Conservation (phyloP, 2,888 invertebrate species). For the Dolomedes plantarius region DNA sequence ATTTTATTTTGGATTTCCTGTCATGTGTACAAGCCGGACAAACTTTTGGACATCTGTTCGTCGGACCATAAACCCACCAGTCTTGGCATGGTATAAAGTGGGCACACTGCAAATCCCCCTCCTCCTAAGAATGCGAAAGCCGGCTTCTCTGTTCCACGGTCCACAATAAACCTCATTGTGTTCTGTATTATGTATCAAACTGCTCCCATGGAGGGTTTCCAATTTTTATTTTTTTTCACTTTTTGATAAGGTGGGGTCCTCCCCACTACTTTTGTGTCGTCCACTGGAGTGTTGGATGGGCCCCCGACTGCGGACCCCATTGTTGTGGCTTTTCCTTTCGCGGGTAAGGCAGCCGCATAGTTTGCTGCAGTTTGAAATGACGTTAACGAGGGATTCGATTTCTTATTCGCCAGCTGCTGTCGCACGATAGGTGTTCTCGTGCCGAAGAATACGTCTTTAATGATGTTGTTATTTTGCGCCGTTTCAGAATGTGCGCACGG, state of each 20-base stretch:
- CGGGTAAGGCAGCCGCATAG: slow-evolving; percentile 20
- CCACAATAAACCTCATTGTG: slow-evolving; percentile 19
- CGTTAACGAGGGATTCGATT: slow-evolving; percentile 67
- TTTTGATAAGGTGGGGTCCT: slow-evolving; percentile 25
- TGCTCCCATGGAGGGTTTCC: slow-evolving; percentile 1
- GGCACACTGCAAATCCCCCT: background rate
- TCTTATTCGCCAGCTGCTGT: slow-evolving; percentile 64
- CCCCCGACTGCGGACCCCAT: slow-evolving; percentile 17
- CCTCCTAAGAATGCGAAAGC: background rate
- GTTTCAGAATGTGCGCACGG: too few species aligned
- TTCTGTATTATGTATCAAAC: slow-evolving; percentile 6
- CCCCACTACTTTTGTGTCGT: too few species aligned
- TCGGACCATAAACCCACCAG: background rate
- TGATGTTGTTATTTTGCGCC: background rate
- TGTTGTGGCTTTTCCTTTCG: slow-evolving; percentile 45
- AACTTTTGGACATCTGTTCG: background rate
- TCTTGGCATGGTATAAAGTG: background rate
- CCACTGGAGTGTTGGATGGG: slow-evolving; percentile 20
- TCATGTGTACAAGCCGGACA: background rate
- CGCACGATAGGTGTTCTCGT: slow-evolving; percentile 38
- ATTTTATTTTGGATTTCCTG: background rate
- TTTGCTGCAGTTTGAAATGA: slow-evolving; percentile 36
- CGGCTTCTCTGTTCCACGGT: background rate
- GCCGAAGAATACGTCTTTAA: slow-evolving; percentile 4
- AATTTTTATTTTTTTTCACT: background rate